Conservation (phyloP, 2,888 invertebrate species). For the Agonopterix heracliana region DNA sequence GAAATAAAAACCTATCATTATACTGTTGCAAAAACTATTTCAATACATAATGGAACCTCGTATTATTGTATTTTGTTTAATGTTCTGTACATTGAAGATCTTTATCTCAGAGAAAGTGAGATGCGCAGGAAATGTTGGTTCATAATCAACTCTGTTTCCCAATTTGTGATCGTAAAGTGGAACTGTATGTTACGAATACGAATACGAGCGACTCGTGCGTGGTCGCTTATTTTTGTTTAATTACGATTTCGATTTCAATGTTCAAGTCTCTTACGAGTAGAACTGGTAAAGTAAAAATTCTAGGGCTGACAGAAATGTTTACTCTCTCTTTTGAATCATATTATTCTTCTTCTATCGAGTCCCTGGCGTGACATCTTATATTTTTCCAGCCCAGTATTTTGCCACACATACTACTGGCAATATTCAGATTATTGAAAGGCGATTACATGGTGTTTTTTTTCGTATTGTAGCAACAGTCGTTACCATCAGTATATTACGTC, state of each 20-base stretch:
- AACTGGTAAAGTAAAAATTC: no score
- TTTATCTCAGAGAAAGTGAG: slow-evolving; percentile 32
- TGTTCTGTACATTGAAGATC: slow-evolving; percentile 10
- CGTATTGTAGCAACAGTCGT: no score
- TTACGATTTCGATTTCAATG: slow-evolving; percentile 8
- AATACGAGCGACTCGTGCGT: not conserved
- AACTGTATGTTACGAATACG: slow-evolving; percentile 10
- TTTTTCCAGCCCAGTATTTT: no score
- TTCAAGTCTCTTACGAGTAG: not conserved
- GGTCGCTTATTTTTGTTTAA: slow-evolving; percentile 11
- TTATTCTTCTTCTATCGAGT: no score
- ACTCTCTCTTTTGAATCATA: no score
- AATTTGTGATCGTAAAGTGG: slow-evolving; percentile 24
- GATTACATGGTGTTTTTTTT: no score
- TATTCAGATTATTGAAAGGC: no score
- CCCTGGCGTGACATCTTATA: no score
- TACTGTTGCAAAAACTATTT: not conserved
- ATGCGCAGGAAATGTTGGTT: slow-evolving; percentile 25
- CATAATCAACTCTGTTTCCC: slow-evolving; percentile 27
- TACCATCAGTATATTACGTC: no score
- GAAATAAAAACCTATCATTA: not conserved
- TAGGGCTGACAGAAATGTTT: no score
- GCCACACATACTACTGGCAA: no score
- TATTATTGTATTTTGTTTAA: slow-evolving; percentile 6
- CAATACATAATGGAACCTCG: slow-evolving; percentile 2